Evolutionary conservation across 2,888 invertebrate genomes (phyloP).

Genomic region (Macaria notata): DNA sequence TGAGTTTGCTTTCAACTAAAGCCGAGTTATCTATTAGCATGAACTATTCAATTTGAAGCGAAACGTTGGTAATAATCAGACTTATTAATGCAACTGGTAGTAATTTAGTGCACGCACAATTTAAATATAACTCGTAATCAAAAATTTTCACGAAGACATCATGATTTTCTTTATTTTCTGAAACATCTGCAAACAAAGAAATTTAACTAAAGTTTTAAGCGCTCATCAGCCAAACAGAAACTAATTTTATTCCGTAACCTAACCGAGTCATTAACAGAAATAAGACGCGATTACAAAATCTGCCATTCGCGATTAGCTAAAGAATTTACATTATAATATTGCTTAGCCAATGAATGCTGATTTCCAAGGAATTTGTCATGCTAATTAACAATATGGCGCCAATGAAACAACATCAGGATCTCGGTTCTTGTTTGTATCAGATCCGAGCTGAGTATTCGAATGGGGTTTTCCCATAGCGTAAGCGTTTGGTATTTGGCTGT

Average conservation of each 20-base stretch:
- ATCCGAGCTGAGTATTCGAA: constrained; percentile 5
- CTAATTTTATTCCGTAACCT: background rate
- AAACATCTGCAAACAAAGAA: no score
- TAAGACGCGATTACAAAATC: constrained; percentile 6
- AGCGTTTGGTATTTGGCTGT: constrained; percentile 17
- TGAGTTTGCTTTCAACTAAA: no score
- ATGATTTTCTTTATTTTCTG: no score
- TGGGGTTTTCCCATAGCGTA: constrained; percentile 33
- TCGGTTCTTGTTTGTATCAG: constrained; percentile 24
- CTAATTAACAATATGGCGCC: constrained; percentile 27
- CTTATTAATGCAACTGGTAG: no score
- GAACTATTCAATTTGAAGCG: no score
- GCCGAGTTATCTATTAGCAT: no score
- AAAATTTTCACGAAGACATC: no score
- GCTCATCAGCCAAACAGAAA: no score
- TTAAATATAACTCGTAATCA: no score
- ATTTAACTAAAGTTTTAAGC: no score
- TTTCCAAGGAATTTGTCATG: constrained; percentile 28
- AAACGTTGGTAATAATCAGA: no score
- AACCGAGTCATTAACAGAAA: background rate
- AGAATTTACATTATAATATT: constrained; percentile 17
- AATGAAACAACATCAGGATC: constrained; percentile 26
- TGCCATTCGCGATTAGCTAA: constrained; percentile 14
- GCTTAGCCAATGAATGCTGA: constrained; percentile 8
- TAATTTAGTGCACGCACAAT: no score